A percentile compares a stretch with the other conserved stretches of the same genome.
phyloP scores from a whole-genome alignment of 2,113 vertebrate genomes.

The Mastomys natalensis region DNA sequence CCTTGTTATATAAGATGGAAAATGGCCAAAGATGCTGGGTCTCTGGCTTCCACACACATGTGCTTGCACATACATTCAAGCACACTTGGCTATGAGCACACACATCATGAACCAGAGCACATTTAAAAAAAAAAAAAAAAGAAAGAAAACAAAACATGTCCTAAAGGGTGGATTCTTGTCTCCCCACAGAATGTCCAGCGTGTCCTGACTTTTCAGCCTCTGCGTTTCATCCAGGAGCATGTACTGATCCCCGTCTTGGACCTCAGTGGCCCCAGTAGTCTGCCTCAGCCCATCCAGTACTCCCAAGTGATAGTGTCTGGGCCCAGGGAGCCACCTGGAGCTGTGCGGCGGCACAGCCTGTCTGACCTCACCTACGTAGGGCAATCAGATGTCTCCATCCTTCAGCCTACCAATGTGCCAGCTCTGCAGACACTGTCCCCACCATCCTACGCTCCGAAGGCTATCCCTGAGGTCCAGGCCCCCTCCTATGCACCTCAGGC shows the following conservation, averaged over 20 bases:
- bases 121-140: fast-evolving
- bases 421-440: neutral
- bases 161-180: neutral
- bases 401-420: fast-evolving
- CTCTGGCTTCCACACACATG: neutral
- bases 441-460: neutral
- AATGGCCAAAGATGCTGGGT: too few relatives aligned
- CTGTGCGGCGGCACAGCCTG: neutral
- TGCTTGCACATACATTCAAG: neutral
- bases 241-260: conserved; percentile 76
- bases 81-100: neutral
- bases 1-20: neutral
- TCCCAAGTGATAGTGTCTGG: conserved; percentile 44
- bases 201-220: conserved; percentile 81
- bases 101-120: too few relatives aligned
- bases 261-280: conserved; percentile 43
- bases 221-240: conserved; percentile 82
- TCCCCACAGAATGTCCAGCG: conserved; percentile 84
- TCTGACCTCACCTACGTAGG: conserved; percentile 53
- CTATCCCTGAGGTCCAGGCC: neutral
- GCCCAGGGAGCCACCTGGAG: neutral
- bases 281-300: conserved; percentile 66
- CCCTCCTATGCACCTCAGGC: conserved; percentile 64
- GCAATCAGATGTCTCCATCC: neutral
- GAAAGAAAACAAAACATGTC: fast-evolving